These are phyloP conservation scores for Tolypeutes matacus DNA, from an alignment of 2,797 vertebrate species.

Conservation along the genomic window DNA sequence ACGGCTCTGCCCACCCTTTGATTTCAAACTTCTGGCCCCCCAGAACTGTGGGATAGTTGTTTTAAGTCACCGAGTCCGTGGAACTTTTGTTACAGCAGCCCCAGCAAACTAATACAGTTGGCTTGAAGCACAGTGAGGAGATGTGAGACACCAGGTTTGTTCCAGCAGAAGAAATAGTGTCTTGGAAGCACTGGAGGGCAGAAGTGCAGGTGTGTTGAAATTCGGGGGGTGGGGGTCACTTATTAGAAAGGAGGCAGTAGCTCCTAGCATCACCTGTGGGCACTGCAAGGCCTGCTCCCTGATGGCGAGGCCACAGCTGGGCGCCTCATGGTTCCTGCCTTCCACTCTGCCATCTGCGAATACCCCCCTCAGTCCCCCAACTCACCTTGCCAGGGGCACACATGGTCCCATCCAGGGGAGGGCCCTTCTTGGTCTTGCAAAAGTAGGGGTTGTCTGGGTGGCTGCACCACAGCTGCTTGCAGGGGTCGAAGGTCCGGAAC, in stretches of 20 bases:
- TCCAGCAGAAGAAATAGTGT: neutral
- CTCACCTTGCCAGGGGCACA: constrained; percentile 96
- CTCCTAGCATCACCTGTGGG: rapidly evolving
- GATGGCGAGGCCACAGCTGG: neutral
- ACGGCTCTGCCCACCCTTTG: too few relatives aligned
- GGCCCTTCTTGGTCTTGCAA: constrained; percentile 99
- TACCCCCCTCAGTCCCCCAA: neutral
- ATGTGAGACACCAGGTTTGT: neutral
- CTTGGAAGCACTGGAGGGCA: neutral
- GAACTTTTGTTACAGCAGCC: too few relatives aligned
- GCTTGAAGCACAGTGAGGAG: neutral
- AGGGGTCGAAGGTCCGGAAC: constrained; percentile 98
- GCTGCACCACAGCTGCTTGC: constrained; percentile 99
- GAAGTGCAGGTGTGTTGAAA: neutral
- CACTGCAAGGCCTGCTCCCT: too few relatives aligned
- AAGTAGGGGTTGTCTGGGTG: constrained; percentile 99
- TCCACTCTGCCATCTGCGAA: rapidly evolving
- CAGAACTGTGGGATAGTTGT: too few relatives aligned
- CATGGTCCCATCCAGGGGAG: constrained; percentile 97
- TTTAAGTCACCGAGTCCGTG: too few relatives aligned
- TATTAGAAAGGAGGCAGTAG: neutral
- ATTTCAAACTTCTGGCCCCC: too few relatives aligned
- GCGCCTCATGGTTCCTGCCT: neutral
- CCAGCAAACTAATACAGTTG: neutral
- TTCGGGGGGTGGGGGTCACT: neutral